These are phyloP conservation scores for Procavia capensis DNA, from an alignment of 2,113 vertebrate species.

Conservation along the genomic window DNA sequence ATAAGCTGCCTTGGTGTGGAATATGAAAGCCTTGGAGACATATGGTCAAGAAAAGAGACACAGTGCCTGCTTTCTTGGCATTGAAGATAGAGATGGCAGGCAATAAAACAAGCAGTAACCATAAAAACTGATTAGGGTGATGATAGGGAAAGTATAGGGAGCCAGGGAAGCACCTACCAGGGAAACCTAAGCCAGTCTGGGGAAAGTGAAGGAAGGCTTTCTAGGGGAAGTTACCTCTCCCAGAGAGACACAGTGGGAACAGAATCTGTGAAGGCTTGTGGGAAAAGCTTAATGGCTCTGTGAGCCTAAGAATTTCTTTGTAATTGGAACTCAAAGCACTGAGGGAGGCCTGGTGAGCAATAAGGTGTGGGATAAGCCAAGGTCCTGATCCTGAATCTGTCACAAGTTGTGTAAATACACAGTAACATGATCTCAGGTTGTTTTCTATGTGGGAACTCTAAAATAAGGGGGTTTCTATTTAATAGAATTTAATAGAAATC, in stretches of 20 bases:
- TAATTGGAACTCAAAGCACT: background rate
- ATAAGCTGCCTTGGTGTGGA: background rate
- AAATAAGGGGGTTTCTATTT: background rate
- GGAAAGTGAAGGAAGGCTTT: slow-evolving; percentile 11
- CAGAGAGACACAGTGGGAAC: background rate
- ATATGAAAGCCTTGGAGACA: background rate
- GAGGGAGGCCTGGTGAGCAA: background rate
- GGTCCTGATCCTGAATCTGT: background rate
- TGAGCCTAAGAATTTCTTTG: background rate
- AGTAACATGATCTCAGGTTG: background rate
- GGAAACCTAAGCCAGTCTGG: background rate
- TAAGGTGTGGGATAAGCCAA: background rate
- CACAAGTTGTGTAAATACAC: background rate
- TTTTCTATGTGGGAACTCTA: background rate
- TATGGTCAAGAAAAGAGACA: background rate
- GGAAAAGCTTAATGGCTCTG: background rate
- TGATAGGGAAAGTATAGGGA: background rate
- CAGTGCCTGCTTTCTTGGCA: background rate
- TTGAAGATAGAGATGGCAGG: background rate
- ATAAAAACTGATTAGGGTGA: slow-evolving; percentile 39
- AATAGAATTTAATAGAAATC: background rate
- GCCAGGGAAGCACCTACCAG: background rate
- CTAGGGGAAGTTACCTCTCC: background rate
- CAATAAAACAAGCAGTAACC: slow-evolving; percentile 28
- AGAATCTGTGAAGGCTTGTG: background rate